Conservation (phyloP, 2,888 invertebrate species). For the Standfussiana lucernea region DNA sequence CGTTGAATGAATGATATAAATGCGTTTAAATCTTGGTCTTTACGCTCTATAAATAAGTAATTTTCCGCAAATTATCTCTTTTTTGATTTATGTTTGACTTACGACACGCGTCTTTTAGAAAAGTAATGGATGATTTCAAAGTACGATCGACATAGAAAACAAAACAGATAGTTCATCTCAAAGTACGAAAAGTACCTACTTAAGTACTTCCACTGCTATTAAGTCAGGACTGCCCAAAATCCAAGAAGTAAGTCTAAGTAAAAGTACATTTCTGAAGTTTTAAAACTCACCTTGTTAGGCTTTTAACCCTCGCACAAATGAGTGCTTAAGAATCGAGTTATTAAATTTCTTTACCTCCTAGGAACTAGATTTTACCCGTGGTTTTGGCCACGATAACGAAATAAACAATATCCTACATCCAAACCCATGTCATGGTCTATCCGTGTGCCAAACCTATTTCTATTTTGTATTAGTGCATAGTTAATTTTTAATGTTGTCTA, state of each 20-base stretch:
- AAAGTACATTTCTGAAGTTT: background rate
- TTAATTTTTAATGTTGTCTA: no score
- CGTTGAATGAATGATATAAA: conserved; percentile 44
- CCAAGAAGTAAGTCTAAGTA: background rate
- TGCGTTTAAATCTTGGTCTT: conserved; percentile 6
- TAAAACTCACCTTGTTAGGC: background rate
- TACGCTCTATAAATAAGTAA: conserved; percentile 30
- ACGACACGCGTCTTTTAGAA: background rate
- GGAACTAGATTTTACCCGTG: background rate
- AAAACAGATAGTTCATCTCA: background rate
- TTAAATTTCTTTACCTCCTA: background rate
- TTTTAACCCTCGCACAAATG: background rate
- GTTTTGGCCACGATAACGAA: background rate
- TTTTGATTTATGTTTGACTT: conserved; percentile 10
- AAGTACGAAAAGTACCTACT: no score
- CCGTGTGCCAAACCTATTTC: background rate
- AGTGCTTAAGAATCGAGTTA: background rate
- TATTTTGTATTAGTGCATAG: no score
- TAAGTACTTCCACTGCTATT: background rate
- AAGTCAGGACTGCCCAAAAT: background rate
- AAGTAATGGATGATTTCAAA: background rate
- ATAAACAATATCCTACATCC: background rate
- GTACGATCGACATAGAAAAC: background rate
- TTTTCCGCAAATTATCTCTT: conserved; percentile 42
- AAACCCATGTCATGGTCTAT: background rate